Conservation (phyloP, 2,113 vertebrate species). For the Tretioscincus oriximinensis region DNA sequence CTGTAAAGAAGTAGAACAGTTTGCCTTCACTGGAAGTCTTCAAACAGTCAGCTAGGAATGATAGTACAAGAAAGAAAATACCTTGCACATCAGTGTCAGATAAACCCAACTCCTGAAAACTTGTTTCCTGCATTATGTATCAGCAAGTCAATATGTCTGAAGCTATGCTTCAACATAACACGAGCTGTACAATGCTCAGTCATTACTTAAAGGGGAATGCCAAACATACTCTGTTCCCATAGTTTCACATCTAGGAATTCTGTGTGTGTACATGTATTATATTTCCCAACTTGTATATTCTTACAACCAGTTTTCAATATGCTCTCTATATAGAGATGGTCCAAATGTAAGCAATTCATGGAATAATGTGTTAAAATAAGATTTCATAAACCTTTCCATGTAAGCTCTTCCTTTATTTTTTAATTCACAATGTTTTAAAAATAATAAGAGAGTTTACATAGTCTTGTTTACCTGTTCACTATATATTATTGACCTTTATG, state of each 20-base stretch:
- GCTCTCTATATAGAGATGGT: no score
- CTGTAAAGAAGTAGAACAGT: no score
- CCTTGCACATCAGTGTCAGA: background rate
- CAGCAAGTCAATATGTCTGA: background rate
- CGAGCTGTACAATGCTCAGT: background rate
- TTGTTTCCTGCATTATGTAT: background rate
- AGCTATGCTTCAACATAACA: background rate
- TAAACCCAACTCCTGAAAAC: background rate
- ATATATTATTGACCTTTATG: background rate
- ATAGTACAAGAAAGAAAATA: background rate
- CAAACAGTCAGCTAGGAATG: no score
- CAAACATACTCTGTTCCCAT: background rate
- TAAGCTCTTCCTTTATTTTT: background rate
- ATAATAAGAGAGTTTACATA: background rate
- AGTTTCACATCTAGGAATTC: background rate
- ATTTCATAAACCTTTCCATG: background rate
- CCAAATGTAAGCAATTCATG: background rate
- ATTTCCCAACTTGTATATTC: background rate
- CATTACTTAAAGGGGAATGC: background rate
- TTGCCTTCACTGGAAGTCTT: no score
- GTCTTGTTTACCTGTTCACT: background rate
- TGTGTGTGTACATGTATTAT: background rate
- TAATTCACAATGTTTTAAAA: background rate
- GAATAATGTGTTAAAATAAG: background rate
- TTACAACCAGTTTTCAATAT: background rate